Evolutionary conservation across 2,888 invertebrate genomes (phyloP).

Genomic region (Oscheius myriophilus): DNA sequence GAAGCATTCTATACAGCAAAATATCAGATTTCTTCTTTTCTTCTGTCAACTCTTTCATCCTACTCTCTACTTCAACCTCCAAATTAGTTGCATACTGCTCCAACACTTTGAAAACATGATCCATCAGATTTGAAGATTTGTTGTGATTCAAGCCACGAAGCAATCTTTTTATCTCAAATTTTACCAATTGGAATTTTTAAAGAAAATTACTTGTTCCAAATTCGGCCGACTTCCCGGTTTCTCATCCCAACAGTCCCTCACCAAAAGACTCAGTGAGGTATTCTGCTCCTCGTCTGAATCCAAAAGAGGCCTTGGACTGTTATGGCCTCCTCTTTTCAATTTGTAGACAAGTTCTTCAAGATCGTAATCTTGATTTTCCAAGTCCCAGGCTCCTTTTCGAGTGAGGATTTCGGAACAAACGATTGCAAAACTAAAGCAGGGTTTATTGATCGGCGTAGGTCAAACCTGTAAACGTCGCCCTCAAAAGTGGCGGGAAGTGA

Average conservation of each 20-base stretch:
- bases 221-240: conserved; percentile 45
- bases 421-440: conserved; percentile 44
- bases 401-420: conserved; percentile 46
- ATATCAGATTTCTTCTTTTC: conserved; percentile 66
- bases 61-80: conserved; percentile 60
- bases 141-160: conserved; percentile 19
- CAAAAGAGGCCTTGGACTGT: conserved; percentile 29
- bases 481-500: conserved; percentile 28
- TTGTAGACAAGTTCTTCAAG: conserved; percentile 51
- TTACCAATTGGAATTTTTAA: neutral
- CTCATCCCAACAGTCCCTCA: conserved; percentile 55
- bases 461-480: conserved; percentile 49
- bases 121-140: conserved; percentile 56
- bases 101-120: conserved; percentile 62
- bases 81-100: conserved; percentile 60
- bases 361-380: conserved; percentile 39
- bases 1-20: conserved; percentile 64
- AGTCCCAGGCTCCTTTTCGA: conserved; percentile 35
- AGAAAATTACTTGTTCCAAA: conserved; percentile 34
- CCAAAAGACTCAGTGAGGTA: conserved; percentile 31
- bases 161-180: neutral
- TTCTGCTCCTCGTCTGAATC: conserved; percentile 37
- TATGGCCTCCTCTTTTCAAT: conserved; percentile 42
- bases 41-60: conserved; percentile 63
- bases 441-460: neutral